phyloP scores from a whole-genome alignment of 2,797 vertebrate species.

The Acrossocheilus wenchowensis region DNA sequence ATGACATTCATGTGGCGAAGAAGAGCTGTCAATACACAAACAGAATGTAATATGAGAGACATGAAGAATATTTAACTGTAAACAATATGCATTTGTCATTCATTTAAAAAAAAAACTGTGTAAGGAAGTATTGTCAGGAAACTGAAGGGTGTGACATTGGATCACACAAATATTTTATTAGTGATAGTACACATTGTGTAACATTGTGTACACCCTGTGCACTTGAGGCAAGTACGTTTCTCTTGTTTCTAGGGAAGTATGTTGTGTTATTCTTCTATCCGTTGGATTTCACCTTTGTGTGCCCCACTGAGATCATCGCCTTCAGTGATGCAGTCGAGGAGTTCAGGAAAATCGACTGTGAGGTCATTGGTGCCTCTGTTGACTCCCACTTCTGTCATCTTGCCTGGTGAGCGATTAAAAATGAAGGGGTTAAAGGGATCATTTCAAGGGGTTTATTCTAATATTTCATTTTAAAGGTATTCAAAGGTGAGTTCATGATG shows the following conservation, averaged over 20 bases:
- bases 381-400: conserved; percentile 97
- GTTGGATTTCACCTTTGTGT: conserved; percentile 98
- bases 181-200: neutral
- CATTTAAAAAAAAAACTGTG: neutral
- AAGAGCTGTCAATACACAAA: neutral
- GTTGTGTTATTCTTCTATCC: conserved; percentile 98
- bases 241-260: conserved; percentile 86
- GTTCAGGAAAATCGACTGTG: conserved; percentile 92
- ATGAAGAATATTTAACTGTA: neutral
- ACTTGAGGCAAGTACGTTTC: neutral
- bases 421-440: neutral
- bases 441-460: neutral
- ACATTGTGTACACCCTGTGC: neutral
- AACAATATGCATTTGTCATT: neutral
- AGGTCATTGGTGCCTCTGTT: conserved; percentile 94
- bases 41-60: neutral
- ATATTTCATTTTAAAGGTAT: neutral
- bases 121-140: conserved; percentile 6
- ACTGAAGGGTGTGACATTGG: neutral
- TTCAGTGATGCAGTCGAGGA: conserved; percentile 93
- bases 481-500: neutral
- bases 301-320: conserved; percentile 97
- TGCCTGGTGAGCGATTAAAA: conserved; percentile 83
- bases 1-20: conserved; percentile 49
- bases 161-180: conserved; percentile 3